Evolutionary conservation across 1,140 invertebrate species (phyloP).

Genomic region (Cydia fagiglandana): DNA sequence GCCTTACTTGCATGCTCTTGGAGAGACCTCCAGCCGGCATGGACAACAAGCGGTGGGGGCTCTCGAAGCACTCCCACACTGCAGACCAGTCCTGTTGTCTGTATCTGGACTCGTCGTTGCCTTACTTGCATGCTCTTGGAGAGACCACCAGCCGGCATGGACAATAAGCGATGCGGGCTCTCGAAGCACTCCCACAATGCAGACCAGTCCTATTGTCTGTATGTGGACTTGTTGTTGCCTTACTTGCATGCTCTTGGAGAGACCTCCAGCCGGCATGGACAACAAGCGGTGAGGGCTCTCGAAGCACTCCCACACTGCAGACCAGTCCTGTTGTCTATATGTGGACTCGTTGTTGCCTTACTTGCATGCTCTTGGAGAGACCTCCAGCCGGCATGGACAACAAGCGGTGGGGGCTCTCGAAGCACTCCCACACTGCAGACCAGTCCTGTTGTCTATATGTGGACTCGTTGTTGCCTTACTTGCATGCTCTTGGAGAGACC

Average conservation of each 20-base stretch:
- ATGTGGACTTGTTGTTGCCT: constrained; percentile 62
- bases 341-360: constrained; percentile 45
- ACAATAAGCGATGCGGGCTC: constrained; percentile 79
- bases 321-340: constrained; percentile 87
- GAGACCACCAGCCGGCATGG: constrained; percentile 81
- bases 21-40: constrained; percentile 82
- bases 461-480: constrained; percentile 52
- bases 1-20: constrained; percentile 83
- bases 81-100: constrained; percentile 90
- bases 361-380: constrained; percentile 86
- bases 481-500: constrained; percentile 72
- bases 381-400: constrained; percentile 81
- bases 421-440: constrained; percentile 90
- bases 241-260: constrained; percentile 86
- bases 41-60: constrained; percentile 84
- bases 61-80: constrained; percentile 91
- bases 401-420: constrained; percentile 87
- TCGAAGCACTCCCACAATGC: constrained; percentile 90
- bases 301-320: constrained; percentile 88
- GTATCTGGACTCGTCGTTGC: constrained; percentile 60
- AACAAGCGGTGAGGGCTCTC: constrained; percentile 86
- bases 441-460: constrained; percentile 86
- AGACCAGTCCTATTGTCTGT: constrained; percentile 88
- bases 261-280: constrained; percentile 80
- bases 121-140: constrained; percentile 51